These are phyloP conservation scores for Ceramica pisi DNA, from an alignment of 2,888 invertebrate genomes.

Conservation along the genomic window DNA sequence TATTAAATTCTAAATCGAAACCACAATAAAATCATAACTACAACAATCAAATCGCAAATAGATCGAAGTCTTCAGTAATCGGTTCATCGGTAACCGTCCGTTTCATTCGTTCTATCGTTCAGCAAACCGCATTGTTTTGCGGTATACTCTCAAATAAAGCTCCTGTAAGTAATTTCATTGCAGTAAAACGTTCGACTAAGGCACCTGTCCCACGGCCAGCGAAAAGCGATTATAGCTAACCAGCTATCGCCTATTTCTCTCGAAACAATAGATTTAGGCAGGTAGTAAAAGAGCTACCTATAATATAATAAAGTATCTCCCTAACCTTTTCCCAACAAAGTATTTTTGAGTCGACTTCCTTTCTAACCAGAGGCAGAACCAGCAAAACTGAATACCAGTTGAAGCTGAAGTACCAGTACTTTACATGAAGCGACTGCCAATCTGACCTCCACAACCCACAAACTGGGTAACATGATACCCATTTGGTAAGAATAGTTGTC, in stretches of 20 bases:
- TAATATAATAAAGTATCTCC: no score
- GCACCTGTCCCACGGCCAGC: neutral
- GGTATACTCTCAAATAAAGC: conserved; percentile 43
- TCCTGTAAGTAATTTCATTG: conserved; percentile 57
- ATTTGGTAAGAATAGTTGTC: neutral
- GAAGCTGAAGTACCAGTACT: no score
- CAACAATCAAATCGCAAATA: conserved; percentile 21
- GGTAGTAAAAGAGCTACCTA: no score
- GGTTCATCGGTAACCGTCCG: conserved; percentile 27
- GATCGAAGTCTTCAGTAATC: conserved; percentile 17
- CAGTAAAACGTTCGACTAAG: conserved; percentile 37
- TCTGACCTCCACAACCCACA: neutral
- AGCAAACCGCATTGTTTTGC: conserved; percentile 41
- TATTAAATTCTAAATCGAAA: neutral
- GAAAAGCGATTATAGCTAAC: neutral
- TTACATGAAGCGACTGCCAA: neutral
- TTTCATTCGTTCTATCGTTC: conserved; percentile 30
- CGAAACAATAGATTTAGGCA: neutral
- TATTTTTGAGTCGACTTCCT: no score
- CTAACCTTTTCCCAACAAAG: no score
- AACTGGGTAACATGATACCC: neutral
- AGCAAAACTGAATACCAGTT: neutral
- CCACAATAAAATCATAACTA: conserved; percentile 3
- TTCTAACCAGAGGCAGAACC: neutral
- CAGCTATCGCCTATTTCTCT: neutral